phyloP scores from a whole-genome alignment of 2,888 invertebrate species.

The Troides aeacus region DNA sequence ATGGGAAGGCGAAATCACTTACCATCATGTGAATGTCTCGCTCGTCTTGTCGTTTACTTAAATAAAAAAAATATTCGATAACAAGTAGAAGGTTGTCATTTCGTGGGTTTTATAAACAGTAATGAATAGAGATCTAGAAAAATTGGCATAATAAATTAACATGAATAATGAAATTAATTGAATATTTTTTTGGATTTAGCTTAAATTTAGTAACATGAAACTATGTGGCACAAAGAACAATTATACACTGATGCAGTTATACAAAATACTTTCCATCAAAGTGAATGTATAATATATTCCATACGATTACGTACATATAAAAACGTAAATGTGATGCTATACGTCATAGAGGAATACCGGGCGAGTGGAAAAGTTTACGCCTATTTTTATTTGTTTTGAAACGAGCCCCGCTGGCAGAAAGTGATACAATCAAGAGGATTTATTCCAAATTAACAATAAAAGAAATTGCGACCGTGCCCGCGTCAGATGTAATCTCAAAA shows the following conservation, averaged over 20 bases:
- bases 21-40: too few species aligned
- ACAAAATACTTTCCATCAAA: too few species aligned
- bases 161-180: not conserved
- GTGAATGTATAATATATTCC: too few species aligned
- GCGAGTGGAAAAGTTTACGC: slow-evolving; percentile 19
- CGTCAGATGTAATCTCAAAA: slow-evolving; percentile 71
- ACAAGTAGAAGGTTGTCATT: not conserved
- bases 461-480: slow-evolving; percentile 55
- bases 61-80: not conserved
- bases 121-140: too few species aligned
- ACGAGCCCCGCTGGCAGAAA: slow-evolving; percentile 25
- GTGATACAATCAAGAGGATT: slow-evolving; percentile 40
- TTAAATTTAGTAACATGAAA: not conserved
- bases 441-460: slow-evolving; percentile 63
- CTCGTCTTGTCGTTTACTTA: too few species aligned
- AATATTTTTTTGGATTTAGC: not conserved
- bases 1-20: too few species aligned
- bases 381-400: slow-evolving; percentile 22
- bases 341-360: slow-evolving; percentile 8
- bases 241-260: too few species aligned
- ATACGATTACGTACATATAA: too few species aligned
- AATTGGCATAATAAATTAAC: not conserved
- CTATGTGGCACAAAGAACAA: too few species aligned
- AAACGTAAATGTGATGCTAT: slow-evolving; percentile 10
- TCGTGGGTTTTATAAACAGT: not conserved